These are phyloP conservation scores for Brevimyrus niger DNA, from an alignment of 2,113 vertebrate species.

Conservation along the genomic window DNA sequence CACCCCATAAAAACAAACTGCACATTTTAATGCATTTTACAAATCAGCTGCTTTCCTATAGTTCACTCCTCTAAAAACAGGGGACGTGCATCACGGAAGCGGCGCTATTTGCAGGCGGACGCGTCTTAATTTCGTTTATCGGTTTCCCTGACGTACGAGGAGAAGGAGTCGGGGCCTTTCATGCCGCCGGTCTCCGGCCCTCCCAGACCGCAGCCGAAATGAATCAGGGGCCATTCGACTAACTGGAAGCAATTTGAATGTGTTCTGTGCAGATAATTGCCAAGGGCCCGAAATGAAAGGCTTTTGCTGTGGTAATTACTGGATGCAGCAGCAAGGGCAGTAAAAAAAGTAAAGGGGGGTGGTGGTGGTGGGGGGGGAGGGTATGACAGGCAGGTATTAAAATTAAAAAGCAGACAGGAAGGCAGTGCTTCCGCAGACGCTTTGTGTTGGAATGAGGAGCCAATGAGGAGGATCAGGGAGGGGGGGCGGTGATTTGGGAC, in stretches of 20 bases:
- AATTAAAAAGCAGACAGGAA: constrained; percentile 28
- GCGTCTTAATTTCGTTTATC: not conserved
- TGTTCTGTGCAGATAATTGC: constrained; percentile 23
- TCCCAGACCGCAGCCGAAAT: not conserved
- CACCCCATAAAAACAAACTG: not conserved
- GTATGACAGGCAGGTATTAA: constrained; percentile 24
- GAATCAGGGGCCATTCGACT: constrained; percentile 6
- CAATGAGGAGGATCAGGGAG: not conserved
- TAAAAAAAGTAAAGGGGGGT: constrained; percentile 6
- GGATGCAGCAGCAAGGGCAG: constrained; percentile 20
- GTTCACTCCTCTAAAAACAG: not conserved
- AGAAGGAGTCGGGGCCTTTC: not conserved
- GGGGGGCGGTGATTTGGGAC: not conserved
- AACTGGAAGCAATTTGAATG: constrained; percentile 27
- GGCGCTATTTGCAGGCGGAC: not conserved
- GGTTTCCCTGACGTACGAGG: not conserved
- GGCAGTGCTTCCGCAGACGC: constrained; percentile 19
- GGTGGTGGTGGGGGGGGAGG: too few relatives aligned
- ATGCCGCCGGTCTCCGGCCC: not conserved
- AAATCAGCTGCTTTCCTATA: not conserved
- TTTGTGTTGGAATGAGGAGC: constrained; percentile 10
- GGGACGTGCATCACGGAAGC: not conserved
- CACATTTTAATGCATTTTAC: not conserved
- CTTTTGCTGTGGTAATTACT: constrained; percentile 24
- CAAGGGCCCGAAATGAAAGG: constrained; percentile 26